Base-by-base conservation (phyloP, 1,140 invertebrate genomes). In the Caenorhabditis brenneri region DNA sequence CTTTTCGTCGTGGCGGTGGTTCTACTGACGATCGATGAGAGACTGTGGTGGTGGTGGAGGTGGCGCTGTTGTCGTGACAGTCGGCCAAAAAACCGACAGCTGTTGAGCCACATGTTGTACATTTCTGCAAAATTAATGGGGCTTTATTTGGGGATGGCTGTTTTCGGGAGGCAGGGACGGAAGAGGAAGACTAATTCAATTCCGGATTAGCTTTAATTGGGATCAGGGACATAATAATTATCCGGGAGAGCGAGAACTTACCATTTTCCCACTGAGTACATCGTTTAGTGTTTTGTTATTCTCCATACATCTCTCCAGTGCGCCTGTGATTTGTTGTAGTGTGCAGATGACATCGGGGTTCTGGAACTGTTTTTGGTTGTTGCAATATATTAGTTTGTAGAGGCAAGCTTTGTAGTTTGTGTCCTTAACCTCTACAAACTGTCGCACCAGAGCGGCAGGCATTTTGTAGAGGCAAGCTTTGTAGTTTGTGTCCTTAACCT, bases 81-180 rank as follows among this genome's bases (percentile, higher is more conserved):
- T 74, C 65, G 36, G 65, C n/a, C 0, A 74, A 36, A 24, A 74
- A 31, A 42, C 65, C 65, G 65, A 74, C 65, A 74, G 65, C 42
- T 74, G 65, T 74, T 42, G 65, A 31, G 65, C 65, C 65, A 74
- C 65, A 74, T 74, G 65, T 74, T 74, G 65, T 74, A 74, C 65
- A 74, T 42, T 74, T 74, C 65, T 74, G 36, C n/a, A 74, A 74
- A 6, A 42, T 42, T 42, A 74, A 42, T 42, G n/a, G 10, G 22
- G 5, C 65, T 5, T 39, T 65, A 19, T 42, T 46, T 65, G 6
- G 22, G 15, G 22, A 27, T 55, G 53, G 15, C 24, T 58, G 27
- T 27, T 5, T 24, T 4, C 6, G 10, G 22, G 15, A 6, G 29
- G 31, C 12, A 65, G 58, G 15, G 22, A n/a, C 36, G 42, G 65